phyloP scores from a whole-genome alignment of 2,888 invertebrate species.

The Andrena camellia region DNA sequence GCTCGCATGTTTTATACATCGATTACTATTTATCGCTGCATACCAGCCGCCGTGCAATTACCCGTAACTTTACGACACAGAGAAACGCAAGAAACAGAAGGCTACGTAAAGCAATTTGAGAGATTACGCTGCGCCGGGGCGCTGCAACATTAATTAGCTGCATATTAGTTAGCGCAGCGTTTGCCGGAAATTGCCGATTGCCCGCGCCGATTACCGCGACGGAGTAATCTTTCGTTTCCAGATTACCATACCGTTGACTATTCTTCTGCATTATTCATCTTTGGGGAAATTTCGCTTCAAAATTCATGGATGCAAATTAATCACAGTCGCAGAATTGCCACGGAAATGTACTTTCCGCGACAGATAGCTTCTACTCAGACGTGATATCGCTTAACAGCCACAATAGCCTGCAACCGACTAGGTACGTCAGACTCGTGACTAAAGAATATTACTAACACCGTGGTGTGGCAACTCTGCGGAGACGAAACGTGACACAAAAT shows the following conservation, averaged over 20 bases:
- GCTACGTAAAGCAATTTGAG: slow-evolving; percentile 19
- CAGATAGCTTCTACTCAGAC: not conserved
- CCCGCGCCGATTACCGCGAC: slow-evolving; percentile 12
- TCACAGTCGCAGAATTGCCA: not conserved
- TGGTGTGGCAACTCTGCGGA: no score
- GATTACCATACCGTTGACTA: slow-evolving; percentile 3
- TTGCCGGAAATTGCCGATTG: slow-evolving; percentile 18
- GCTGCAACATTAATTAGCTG: slow-evolving; percentile 34
- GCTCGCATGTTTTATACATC: slow-evolving; percentile 33
- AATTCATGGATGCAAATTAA: not conserved
- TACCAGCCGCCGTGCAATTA: slow-evolving; percentile 36
- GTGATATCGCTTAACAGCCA: not conserved
- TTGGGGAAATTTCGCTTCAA: not conserved
- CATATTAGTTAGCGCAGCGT: not conserved
- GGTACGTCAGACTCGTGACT: not conserved
- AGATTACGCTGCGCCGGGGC: slow-evolving; percentile 27
- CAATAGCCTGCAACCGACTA: not conserved
- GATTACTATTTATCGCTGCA: slow-evolving; percentile 44
- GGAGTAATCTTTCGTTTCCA: slow-evolving; percentile 25
- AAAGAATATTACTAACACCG: not conserved
- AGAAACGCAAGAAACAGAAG: slow-evolving; percentile 25
- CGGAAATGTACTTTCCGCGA: not conserved
- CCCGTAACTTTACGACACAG: slow-evolving; percentile 21
- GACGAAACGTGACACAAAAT: no score
- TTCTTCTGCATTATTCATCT: not conserved